Percentiles rank a stretch among this genome's conserved stretches.
Conservation (phyloP, 2,797 vertebrate genomes). For the Artibeus jamaicensis region DNA sequence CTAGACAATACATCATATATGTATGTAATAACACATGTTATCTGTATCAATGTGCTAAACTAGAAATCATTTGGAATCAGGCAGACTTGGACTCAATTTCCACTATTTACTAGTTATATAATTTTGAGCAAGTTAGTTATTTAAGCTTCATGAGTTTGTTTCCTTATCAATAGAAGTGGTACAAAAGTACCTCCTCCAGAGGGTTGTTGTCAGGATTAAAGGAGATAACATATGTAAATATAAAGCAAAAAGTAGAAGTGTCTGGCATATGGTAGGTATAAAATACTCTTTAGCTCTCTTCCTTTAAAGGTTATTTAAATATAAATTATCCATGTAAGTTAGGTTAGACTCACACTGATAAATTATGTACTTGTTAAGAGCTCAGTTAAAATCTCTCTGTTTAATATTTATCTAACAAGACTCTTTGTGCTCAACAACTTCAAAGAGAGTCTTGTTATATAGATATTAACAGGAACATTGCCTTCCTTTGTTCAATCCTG, state of each 20-base stretch:
- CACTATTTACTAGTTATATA: neutral
- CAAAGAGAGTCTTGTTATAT: neutral
- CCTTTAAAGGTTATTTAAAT: slow-evolving; percentile 40
- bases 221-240: slow-evolving; percentile 23
- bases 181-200: slow-evolving; percentile 23
- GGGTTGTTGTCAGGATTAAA: slow-evolving; percentile 21
- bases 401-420: too few species aligned
- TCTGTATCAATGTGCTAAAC: neutral
- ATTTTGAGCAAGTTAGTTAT: slow-evolving; percentile 11
- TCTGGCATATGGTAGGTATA: neutral
- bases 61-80: slow-evolving; percentile 43
- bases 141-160: neutral
- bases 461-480: slow-evolving; percentile 17
- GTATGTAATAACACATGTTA: neutral
- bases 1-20: neutral
- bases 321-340: slow-evolving; percentile 33
- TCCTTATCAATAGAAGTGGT: slow-evolving; percentile 3
- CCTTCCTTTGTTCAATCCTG: slow-evolving; percentile 28
- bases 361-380: slow-evolving; percentile 10
- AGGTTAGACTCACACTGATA: slow-evolving; percentile 4
- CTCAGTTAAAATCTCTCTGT: too few species aligned
- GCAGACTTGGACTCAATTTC: slow-evolving; percentile 5
- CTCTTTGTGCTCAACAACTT: neutral
- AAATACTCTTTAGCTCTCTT: slow-evolving; percentile 38
- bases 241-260: slow-evolving; percentile 28